Base-by-base conservation (phyloP, 2,113 vertebrate species). In the Ctenodactylus gundi region DNA sequence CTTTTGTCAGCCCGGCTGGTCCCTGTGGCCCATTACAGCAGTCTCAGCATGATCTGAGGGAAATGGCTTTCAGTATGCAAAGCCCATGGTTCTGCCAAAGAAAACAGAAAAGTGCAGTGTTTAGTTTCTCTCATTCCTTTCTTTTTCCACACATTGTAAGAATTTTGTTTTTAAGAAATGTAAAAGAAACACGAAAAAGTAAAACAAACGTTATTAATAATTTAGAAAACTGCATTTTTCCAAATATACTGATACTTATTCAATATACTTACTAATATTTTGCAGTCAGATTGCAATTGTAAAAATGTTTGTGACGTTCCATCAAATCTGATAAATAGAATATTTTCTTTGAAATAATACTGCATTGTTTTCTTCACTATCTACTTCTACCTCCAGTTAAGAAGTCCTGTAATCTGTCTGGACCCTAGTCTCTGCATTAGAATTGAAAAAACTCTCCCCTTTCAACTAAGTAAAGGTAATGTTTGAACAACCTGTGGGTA, bases 181-280 rank as follows among this genome's bases (percentile, higher is more conserved):
- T 7, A 60, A 83, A 68, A 17, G 55, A 14, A 84, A 34, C 0
- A 11, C 64, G 53, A 11, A 46, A 70, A 83, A 62, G 53, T 81
- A 73, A 51, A 93, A 73, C 23, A 2, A 17, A 23, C 8, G 46
- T 96, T 82, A 85, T 65, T 55, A 75, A 67, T 81, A 55, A 68
- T 88, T 62, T 70, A 9, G 41, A 93, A 57, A n/a, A 7, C 72
- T 92, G 14, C 7, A 65, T 94, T 90, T 89, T 92, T 53, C 25
- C 57, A 67, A 81, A 83, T 49, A 58, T 51, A 51, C 11, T 85
- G 9, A 68, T 76, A 29, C 85, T 64, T 53, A 55, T 39, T 86
- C 49, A 77, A 31, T 34, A 10, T 13, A 49, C 46, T 57, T 91
- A n/a, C 21, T 39, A 73, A 51, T 62, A 87, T 68, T 67, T 86